These are phyloP conservation scores for Nematolebias whitei DNA, from an alignment of 2,113 vertebrate species.

Conservation along the genomic window DNA sequence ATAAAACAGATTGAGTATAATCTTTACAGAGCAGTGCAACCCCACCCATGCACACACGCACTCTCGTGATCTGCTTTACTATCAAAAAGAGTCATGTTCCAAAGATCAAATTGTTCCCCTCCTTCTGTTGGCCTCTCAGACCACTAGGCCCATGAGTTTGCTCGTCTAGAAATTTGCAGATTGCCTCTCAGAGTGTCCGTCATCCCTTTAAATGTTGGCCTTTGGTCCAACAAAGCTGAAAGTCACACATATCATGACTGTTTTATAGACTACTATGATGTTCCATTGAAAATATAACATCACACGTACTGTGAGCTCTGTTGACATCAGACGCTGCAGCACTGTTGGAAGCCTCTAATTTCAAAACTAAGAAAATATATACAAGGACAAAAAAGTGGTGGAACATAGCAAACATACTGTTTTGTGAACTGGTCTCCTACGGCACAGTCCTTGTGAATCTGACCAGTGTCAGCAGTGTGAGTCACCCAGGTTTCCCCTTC, in stretches of 20 bases:
- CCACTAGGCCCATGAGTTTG: too few relatives aligned
- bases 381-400: not conserved
- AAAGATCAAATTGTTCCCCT: too few relatives aligned
- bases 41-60: too few relatives aligned
- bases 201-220: too few relatives aligned
- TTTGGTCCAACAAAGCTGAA: not conserved
- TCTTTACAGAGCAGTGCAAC: too few relatives aligned
- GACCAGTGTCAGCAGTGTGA: slow-evolving; percentile 25
- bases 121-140: too few relatives aligned
- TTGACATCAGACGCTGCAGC: not conserved
- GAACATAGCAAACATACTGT: slow-evolving; percentile 27
- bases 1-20: too few relatives aligned
- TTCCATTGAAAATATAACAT: not conserved
- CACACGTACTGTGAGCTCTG: not conserved
- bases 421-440: slow-evolving; percentile 15
- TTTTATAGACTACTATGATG: not conserved
- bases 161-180: not conserved
- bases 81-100: too few relatives aligned
- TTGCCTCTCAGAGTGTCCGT: too few relatives aligned
- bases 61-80: too few relatives aligned
- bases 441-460: slow-evolving; percentile 22
- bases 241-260: not conserved
- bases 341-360: not conserved
- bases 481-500: slow-evolving; percentile 39
- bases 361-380: not conserved